Base-by-base conservation (phyloP, 2,888 invertebrate genomes). In the Drosophila meridionalis region DNA sequence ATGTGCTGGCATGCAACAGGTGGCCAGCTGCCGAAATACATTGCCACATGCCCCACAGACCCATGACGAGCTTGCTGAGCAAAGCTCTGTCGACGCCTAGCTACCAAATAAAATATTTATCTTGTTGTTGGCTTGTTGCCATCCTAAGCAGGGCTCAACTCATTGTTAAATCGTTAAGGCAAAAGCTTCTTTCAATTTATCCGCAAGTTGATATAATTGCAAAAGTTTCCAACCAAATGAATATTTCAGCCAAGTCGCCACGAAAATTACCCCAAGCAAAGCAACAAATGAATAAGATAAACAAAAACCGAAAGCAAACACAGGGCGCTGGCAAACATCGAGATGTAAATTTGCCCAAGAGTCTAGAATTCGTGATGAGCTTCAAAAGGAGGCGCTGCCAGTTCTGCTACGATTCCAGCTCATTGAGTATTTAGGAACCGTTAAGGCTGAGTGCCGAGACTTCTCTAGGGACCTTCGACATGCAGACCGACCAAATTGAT, bases 1-100 rank as follows among this genome's bases (percentile, higher is more conserved):
- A n/a, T 61, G 63, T 50, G 52, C 48, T 64, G 72, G 28, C 56
- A 28, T 48, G 58, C 84, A 84, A 84, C 84, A 84, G 88, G 84
- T 84, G 85, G 71, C 68, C 30, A 61, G 65, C 58, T 62, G 60
- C 50, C 14, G 34, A 53, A 57, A 59, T 62, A 60, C 74, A 63
- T 67, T 58, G 61, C 62, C 64, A 48, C 61, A 65, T 26, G 43
- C 40, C 64, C 66, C 50, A 26, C n/a, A 26, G 36, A 7, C 26
- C 26, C 50, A 57, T 64, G 59, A 55, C 40, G 42, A 55, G 66
- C 57, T 70, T 70, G 36, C 65, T 47, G 62, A 58, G 52, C n/a
- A 42, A 59, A 72, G 76, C 67, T 59, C 47, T 45, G 65, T 14
- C 48, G 32, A 66, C 65, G 82, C 79, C 80, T 73, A 73, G 30